Percentiles rank a stretch among this genome's conserved stretches.
These are phyloP conservation scores for Panagrolaimus sp. DNA, from an alignment of 1,140 invertebrate species.

Conservation along the genomic window DNA sequence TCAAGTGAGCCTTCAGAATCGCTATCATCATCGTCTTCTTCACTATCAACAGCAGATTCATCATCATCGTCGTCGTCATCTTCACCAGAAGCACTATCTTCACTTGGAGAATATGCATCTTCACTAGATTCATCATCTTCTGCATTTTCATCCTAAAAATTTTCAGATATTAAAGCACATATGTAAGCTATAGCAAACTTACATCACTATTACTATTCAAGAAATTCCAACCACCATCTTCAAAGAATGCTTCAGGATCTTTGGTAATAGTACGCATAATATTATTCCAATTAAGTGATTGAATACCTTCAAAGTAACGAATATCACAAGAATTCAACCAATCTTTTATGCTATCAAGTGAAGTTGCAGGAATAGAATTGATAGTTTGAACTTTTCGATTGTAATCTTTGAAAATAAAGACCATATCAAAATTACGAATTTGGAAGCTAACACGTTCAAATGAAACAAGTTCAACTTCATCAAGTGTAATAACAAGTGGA, in stretches of 20 bases:
- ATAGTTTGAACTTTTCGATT: constrained; percentile 86
- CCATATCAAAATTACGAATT: constrained; percentile 98
- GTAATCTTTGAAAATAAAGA: constrained; percentile 99
- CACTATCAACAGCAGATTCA: constrained; percentile 53
- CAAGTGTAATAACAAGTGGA: constrained; percentile 92
- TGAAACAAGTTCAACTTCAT: constrained; percentile 94
- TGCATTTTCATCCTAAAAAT: constrained; percentile 43
- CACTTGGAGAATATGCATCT: constrained; percentile 27
- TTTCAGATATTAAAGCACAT: too few relatives aligned
- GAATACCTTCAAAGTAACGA: constrained; percentile 92
- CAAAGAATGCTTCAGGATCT: constrained; percentile 96
- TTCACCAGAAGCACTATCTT: constrained; percentile 37
- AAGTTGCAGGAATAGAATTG: constrained; percentile 94
- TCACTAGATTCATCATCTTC: constrained; percentile 55
- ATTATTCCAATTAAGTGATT: constrained; percentile 96
- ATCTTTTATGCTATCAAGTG: constrained; percentile 97
- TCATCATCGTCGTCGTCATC: constrained; percentile 49
- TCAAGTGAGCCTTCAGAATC: constrained; percentile 57
- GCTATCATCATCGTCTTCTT: constrained; percentile 56
- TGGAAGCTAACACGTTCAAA: constrained; percentile 98
- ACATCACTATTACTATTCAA: constrained; percentile 79
- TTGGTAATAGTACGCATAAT: constrained; percentile 99
- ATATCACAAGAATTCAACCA: constrained; percentile 95
- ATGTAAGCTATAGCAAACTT: too few relatives aligned
- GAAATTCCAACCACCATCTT: constrained; percentile 96